A percentile compares a stretch with the other conserved stretches of the same genome.
Conservation (phyloP, 2,888 invertebrate genomes). For the Parnassius smintheus region DNA sequence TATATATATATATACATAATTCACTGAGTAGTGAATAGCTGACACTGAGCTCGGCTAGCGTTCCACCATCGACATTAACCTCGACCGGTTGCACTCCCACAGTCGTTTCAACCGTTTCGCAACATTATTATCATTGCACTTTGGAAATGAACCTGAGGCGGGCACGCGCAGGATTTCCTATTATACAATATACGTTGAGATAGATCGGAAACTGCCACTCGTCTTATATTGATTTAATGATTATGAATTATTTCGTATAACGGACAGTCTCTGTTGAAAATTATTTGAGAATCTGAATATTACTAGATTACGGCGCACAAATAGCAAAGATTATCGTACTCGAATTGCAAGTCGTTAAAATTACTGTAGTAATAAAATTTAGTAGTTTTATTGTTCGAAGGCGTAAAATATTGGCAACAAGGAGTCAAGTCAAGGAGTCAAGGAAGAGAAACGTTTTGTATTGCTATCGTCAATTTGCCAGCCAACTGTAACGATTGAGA, state of each 20-base stretch:
- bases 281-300: constrained; percentile 51
- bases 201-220: constrained; percentile 55
- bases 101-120: constrained; percentile 50
- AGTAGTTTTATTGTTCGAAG: neutral
- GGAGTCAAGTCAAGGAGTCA: no score
- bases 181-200: constrained; percentile 53
- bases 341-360: neutral
- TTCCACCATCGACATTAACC: constrained; percentile 48
- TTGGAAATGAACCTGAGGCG: constrained; percentile 63
- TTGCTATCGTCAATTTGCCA: no score
- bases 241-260: constrained; percentile 66
- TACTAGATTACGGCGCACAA: constrained; percentile 8
- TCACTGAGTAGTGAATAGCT: constrained; percentile 15
- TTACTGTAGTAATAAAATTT: neutral
- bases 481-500: no score
- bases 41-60: constrained; percentile 38
- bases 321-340: constrained; percentile 34
- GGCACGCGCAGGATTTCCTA: constrained; percentile 56
- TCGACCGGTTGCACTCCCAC: constrained; percentile 48
- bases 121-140: constrained; percentile 66
- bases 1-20: neutral
- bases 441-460: no score
- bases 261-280: constrained; percentile 57
- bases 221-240: constrained; percentile 59
- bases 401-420: no score